phyloP scores from a whole-genome alignment of 2,113 vertebrate species.

The Zosterops japonicus region DNA sequence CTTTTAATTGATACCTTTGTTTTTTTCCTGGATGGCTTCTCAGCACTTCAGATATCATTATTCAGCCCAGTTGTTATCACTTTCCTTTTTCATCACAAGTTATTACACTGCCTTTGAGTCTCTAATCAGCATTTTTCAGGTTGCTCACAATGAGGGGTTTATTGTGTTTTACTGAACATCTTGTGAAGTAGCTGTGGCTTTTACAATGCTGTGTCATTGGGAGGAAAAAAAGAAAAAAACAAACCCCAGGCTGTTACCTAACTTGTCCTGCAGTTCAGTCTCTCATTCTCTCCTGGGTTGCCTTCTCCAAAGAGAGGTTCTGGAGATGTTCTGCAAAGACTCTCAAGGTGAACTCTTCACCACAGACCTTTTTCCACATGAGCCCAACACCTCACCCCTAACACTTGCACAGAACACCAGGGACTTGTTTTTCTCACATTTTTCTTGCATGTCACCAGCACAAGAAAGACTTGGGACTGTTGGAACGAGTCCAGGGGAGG shows the following conservation, averaged over 20 bases:
- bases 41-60: background rate
- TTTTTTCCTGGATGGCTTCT: background rate
- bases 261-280: background rate
- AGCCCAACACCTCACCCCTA: background rate
- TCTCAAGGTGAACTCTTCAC: background rate
- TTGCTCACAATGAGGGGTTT: background rate
- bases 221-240: background rate
- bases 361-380: background rate
- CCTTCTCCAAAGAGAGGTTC: background rate
- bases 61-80: background rate
- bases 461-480: background rate
- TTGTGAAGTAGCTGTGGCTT: background rate
- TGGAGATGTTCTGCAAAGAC: background rate
- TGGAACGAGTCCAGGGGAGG: background rate
- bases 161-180: background rate
- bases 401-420: background rate
- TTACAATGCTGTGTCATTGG: background rate
- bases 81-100: background rate
- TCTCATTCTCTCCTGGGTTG: background rate
- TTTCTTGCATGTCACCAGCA: background rate
- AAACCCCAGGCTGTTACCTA: background rate
- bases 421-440: background rate
- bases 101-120: background rate
- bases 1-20: background rate
- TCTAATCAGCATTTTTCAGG: slow-evolving; percentile 1